Evolutionary conservation across 2,888 invertebrate genomes (phyloP), one percentile per base, ranked within the genome.

Genomic region (Tipula confusa): DNA sequence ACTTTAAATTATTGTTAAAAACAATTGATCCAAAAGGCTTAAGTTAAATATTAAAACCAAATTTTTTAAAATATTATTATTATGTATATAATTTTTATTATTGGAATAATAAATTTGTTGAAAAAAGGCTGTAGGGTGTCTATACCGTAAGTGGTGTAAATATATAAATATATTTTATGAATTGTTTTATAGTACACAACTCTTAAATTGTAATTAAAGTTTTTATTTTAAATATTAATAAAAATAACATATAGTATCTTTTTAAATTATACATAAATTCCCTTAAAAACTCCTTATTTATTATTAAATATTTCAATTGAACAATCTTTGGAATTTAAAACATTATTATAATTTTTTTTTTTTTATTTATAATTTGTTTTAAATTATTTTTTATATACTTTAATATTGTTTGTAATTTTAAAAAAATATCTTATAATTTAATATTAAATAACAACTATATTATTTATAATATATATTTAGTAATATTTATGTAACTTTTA

Each of bases 101-200:
- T 24, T 64, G 64, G 64, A 64, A 64, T 64, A 64, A 64, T 64
- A 64, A 64, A 64, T 64, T 64, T 64, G 64, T 64, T 64, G 64
- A 64, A 64, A 64, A n/a, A 64, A 64, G 64, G 64, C 64, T 64
- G 64, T 64, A 64, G 64, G 64, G 24, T 64, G 64, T 64, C 24
- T 64, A 24, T 64, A 64, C 64, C 64, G 64, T 64, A 64, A 64
- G 24, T 24, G 64, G 64, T 64, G 64, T 24, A 64, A 24, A 64
- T 64, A 33, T n/a, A n/a, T 9, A 9, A 33, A 38, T 38, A 64
- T 64, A 64, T 64, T 24, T 64, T 64, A 11, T 64, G 24, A 9
- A 64, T 64, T 64, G 24, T 64, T 33, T 64, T 24, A 64, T 64
- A 7, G 18, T 64, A 64, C 24, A 24, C 24, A 24, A 64, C 24